Evolutionary conservation across 2,113 vertebrate species (phyloP), one percentile per base, ranked within the genome.

Genomic region (Ammodytes marinus): DNA sequence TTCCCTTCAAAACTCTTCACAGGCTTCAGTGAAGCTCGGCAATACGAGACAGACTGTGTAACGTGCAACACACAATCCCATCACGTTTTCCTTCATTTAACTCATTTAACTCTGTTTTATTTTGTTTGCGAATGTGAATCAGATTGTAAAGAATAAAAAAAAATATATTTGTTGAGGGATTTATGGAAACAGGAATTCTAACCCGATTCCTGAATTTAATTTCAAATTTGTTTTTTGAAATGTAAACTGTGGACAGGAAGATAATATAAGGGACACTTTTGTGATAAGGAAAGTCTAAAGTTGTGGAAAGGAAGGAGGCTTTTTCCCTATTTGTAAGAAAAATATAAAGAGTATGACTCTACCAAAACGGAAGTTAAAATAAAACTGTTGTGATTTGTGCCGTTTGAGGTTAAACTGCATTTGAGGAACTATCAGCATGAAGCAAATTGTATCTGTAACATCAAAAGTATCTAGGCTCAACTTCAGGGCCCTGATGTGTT

Each of bases 311-410:
- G 82, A 64, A 61, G 61, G 47, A 1, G 10, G 52, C 77, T 0
- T 13, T 80, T 91, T 90, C 83, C 90, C 27, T 66, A 68, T 72
- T 12, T n/a, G 67, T 88, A 89, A 83, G 82, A 63, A 79, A 27
- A 82, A 84, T 59, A 74, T 27, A 79, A 50, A 37, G 15, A 52
- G 6, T 9, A 27, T 5, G 43, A 53, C 37, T 61, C 35, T 1
- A n/a, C 40, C 1, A 67, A 37, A 17, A 53, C 27, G 5, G 66
- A 49, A 19, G 58, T 37, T 12, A 58, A 55, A 70, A 9, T 17
- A 13, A 9, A n/a, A 37, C 17, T 50, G 67, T 17, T 61, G 47
- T 19, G 5, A 53, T 60, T 35, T 68, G 4, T 55, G 43, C 47
- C 61, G 57, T 35, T 47, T 5, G 5, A 19, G 53, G 61, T 46